phyloP scores from a whole-genome alignment of 2,113 vertebrate genomes.

The Chlorodrepanis virens region DNA sequence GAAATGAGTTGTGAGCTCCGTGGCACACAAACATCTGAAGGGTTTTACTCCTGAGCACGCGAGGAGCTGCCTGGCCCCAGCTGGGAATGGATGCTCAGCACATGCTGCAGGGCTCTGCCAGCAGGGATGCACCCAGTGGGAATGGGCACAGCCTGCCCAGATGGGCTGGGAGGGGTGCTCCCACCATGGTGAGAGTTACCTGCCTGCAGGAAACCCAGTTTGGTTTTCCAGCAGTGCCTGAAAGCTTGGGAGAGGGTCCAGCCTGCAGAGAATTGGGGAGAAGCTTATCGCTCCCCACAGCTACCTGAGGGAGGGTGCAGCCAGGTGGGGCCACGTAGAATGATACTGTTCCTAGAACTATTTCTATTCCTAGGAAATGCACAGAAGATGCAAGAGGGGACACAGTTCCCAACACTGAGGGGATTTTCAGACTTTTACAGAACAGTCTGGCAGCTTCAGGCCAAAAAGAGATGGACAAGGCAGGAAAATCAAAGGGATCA shows the following conservation, averaged over 20 bases:
- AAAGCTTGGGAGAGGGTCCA: not conserved
- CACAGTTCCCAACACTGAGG: not conserved
- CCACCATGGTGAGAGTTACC: not conserved
- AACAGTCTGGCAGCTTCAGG: not conserved
- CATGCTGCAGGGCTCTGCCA: not conserved
- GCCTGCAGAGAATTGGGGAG: not conserved
- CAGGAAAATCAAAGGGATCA: not conserved
- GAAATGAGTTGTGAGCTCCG: not conserved
- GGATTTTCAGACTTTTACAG: not conserved
- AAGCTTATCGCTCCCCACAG: not conserved
- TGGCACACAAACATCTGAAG: not conserved
- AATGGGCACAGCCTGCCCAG: rapidly evolving
- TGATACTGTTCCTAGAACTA: rapidly evolving
- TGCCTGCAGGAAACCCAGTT: not conserved
- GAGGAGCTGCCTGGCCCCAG: not conserved
- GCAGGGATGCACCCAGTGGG: rapidly evolving
- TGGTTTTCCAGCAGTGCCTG: not conserved
- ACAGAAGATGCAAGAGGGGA: not conserved
- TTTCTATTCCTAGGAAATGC: not conserved
- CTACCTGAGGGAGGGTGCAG: not conserved
- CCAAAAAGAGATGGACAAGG: not conserved
- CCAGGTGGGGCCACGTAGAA: not conserved
- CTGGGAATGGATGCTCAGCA: not conserved
- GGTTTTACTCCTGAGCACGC: not conserved
- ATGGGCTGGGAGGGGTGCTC: not conserved